Evolutionary conservation across 1,140 invertebrate genomes (phyloP), one percentile per base, ranked within the genome.

Genomic region (Tyrophagus putrescentiae): DNA sequence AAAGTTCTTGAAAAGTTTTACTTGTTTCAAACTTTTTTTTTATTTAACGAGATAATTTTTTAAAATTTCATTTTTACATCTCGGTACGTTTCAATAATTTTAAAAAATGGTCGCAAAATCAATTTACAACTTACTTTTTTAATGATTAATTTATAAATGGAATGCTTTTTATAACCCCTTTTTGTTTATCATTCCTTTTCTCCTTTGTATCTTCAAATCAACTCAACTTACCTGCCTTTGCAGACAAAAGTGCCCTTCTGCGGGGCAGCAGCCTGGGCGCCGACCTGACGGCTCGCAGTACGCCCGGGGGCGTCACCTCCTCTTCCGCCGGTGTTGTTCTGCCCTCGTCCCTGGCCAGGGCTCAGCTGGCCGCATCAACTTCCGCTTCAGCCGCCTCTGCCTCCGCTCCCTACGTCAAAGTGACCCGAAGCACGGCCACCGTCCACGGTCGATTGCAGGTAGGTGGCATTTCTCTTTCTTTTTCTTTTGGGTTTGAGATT

Each of bases 241-340:
- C 25, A 23, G 52, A 54, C 31, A 54, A 54, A 34, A 54, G 39
- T 27, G 29, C 39, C 3, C 36, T 59, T 11, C 18, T 59, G 4
- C 34, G 57, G 16, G 57, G 57, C 1, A 59, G 57, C 50, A 59
- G 57, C n/a, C 25, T 59, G 4, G 57, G 57, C 13, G 57, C 57
- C 25, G 57, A 59, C 11, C 39, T 59, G 9, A 44, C 39, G 7
- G 34, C 36, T 25, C 52, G 52, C n/a, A n/a, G n/a, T n/a, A n/a
- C n/a, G n/a, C n/a, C n/a, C n/a, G n/a, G n/a, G n/a, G n/a, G 4
- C 45, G 13, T n/a, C 11, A 48, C 45, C 23, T 9, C 45, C 23
- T 7, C 45, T 48, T 7, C 7, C 13, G 45, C 7, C 45, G 45
- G 45, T 13, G 21, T 48, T 48, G 45, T 48, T 9, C 18, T 48